Evolutionary conservation across 1,140 invertebrate species (phyloP), one percentile per base, ranked within the genome.

Genomic region (Plutomurus gul): DNA sequence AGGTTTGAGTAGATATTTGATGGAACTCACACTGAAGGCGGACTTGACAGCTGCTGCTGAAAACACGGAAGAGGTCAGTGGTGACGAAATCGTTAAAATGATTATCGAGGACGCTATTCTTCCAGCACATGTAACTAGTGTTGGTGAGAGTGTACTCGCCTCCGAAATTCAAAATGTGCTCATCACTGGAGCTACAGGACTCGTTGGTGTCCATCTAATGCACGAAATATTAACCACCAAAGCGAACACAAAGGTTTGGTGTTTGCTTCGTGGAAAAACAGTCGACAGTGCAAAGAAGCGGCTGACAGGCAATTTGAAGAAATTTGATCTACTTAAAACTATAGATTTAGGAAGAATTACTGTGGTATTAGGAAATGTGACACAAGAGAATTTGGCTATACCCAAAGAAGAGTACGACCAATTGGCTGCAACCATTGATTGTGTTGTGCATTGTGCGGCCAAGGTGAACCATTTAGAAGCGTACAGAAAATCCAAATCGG

Each of bases 131-230:
- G 13, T 72, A 18, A 3, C 20, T 1, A 39, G 25, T 22, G 36
- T 27, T 22, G 20, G 6, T 11, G 20, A 47, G 16, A 25, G 20
- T 25, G 10, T 43, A 16, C 4, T 20, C 4, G 18, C 56, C 16
- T 77, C 47, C 1, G 20, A 71, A 49, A 49, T 76, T 22, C 43
- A 65, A 47, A 47, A 71, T 25, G 10, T 80, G 20, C 40, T 80
- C 8, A 30, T 80, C 3, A 80, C 74, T 4, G 78, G 78, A 8
- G 51, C 78, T 37, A 76, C 74, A 20, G 78, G 78, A 30, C 73
- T 70, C 8, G 30, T 75, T 20, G 73, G 73, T 4, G 46, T 75
- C 39, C 25, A 49, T 18, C 18, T 75, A 5, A 20, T 75, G 3
- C 8, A n/a, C 16, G 40, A 75, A 51, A 43, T 73, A 11, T 1